A percentile compares a stretch with the other conserved stretches of the same genome.
These are phyloP conservation scores for Enteromius trimaculatus DNA, from an alignment of 2,797 vertebrate genomes.

Conservation along the genomic window DNA sequence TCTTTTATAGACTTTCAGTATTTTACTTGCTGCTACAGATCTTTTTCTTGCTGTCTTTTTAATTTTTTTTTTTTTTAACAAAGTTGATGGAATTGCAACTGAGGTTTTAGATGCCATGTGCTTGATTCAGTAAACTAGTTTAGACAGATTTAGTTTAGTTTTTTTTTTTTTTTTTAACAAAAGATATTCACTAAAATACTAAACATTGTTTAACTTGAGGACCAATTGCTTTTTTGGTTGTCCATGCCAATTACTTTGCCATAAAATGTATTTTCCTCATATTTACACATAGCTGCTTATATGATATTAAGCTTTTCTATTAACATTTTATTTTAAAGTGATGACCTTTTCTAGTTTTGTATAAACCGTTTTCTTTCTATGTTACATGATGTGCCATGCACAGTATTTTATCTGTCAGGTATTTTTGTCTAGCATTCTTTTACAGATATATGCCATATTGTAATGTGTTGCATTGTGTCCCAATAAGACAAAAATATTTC, in stretches of 20 bases:
- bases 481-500: slow-evolving; percentile 62
- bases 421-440: slow-evolving; percentile 72
- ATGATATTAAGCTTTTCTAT: slow-evolving; percentile 60
- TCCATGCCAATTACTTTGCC: slow-evolving; percentile 12
- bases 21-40: slow-evolving; percentile 79
- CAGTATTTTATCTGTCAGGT: slow-evolving; percentile 72
- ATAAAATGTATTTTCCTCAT: slow-evolving; percentile 42
- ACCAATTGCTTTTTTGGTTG: slow-evolving; percentile 6
- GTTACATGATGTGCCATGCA: slow-evolving; percentile 70
- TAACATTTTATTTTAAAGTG: slow-evolving; percentile 62
- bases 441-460: slow-evolving; percentile 72
- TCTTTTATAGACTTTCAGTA: slow-evolving; percentile 57
- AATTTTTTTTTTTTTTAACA: slow-evolving; percentile 5
- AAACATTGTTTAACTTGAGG: slow-evolving; percentile 20
- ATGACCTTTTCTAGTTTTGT: slow-evolving; percentile 71
- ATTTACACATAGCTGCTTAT: slow-evolving; percentile 68
- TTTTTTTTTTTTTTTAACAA: not conserved
- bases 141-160: not conserved
- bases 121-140: slow-evolving; percentile 22
- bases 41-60: slow-evolving; percentile 43
- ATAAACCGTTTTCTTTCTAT: slow-evolving; percentile 67
- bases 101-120: not conserved
- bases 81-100: not conserved
- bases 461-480: slow-evolving; percentile 78
- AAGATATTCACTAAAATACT: slow-evolving; percentile 10